Evolutionary conservation across 1,140 invertebrate species (phyloP).

Genomic region (Leptopilina clavipes): DNA sequence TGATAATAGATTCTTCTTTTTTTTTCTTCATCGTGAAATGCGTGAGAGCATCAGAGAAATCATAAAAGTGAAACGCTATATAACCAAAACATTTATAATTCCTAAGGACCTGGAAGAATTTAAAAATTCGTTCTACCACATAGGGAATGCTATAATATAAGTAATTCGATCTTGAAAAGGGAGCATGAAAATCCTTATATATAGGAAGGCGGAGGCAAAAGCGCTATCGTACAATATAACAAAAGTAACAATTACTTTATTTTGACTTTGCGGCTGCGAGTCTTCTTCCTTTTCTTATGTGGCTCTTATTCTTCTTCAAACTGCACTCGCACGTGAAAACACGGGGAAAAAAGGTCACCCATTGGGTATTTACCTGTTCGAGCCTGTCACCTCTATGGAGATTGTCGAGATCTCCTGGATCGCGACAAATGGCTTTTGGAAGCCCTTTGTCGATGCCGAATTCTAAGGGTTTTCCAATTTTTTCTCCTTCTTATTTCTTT

Average conservation of each 20-base stretch:
- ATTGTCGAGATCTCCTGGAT: constrained; percentile 40
- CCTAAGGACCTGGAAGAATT: constrained; percentile 1
- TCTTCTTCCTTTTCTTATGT: constrained; percentile 46
- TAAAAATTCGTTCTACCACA: constrained; percentile 19
- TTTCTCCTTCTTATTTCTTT: constrained; percentile 3
- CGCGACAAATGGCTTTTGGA: constrained; percentile 46
- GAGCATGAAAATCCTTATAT: constrained; percentile 31
- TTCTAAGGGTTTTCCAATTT: constrained; percentile 47
- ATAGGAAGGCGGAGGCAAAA: constrained; percentile 40
- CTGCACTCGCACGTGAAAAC: constrained; percentile 36
- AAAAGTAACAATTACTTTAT: constrained; percentile 48
- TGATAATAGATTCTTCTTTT: too few species aligned
- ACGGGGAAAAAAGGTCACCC: constrained; percentile 46
- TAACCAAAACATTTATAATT: constrained; percentile 25
- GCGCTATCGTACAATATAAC: constrained; percentile 37
- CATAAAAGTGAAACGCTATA: constrained; percentile 1
- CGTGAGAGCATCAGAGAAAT: constrained; percentile 2
- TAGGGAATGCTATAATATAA: constrained; percentile 1
- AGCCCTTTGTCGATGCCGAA: constrained; percentile 46
- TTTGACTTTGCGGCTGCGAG: constrained; percentile 54
- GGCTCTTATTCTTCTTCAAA: not conserved
- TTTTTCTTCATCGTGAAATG: not conserved
- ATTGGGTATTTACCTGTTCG: constrained; percentile 46
- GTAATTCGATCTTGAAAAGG: constrained; percentile 29
- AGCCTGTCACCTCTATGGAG: constrained; percentile 44